These are phyloP conservation scores for Laupala kohalensis DNA, from an alignment of 1,140 invertebrate species.

Conservation along the genomic window DNA sequence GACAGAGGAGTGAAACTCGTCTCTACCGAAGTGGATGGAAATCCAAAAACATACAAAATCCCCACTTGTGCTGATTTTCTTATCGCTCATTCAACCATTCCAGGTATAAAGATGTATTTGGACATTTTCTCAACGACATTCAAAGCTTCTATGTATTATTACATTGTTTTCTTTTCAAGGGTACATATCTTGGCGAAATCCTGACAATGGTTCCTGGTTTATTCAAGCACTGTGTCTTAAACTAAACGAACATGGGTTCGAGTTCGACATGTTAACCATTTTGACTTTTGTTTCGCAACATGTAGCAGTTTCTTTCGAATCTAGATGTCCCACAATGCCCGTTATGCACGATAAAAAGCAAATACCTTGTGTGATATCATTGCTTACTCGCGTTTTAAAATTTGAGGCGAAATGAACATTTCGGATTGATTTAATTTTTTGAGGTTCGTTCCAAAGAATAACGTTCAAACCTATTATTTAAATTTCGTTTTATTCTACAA, in stretches of 20 bases:
- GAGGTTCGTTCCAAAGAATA: no score
- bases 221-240: neutral
- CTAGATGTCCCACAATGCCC: neutral
- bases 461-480: no score
- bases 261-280: neutral
- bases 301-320: neutral
- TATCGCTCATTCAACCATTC: neutral
- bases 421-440: no score
- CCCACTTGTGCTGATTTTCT: neutral
- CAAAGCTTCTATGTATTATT: neutral
- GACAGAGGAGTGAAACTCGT: neutral
- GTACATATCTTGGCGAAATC: neutral
- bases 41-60: neutral
- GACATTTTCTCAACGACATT: neutral
- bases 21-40: neutral
- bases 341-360: neutral
- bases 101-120: neutral
- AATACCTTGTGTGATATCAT: neutral
- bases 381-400: neutral
- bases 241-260: neutral
- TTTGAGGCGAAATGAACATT: no score
- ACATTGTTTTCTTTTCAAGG: neutral
- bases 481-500: no score
- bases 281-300: neutral
- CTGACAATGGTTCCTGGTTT: neutral